These are phyloP conservation scores for Coecobrya sp. DNA, from an alignment of 2,888 invertebrate species.

Conservation along the genomic window DNA sequence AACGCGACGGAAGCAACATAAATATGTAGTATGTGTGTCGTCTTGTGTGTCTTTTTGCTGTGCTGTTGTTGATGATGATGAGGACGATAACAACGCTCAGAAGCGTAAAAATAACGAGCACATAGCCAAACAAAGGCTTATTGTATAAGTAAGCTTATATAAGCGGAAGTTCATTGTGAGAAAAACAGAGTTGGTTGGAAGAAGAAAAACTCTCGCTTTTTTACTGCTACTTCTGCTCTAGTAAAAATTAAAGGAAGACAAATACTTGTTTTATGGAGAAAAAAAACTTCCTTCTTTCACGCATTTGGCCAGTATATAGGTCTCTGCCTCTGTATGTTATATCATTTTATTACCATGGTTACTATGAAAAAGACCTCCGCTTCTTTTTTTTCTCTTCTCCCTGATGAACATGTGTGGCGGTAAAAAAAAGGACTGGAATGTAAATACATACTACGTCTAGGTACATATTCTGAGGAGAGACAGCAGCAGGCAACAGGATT, in stretches of 20 bases:
- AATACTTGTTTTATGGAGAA: constrained; percentile 50
- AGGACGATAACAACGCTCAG: background rate
- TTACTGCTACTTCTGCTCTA: background rate
- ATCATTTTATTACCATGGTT: constrained; percentile 28
- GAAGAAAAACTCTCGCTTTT: constrained; percentile 3
- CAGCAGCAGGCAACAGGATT: constrained; percentile 59
- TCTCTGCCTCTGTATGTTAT: no score
- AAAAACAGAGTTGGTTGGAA: constrained; percentile 41
- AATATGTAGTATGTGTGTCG: constrained; percentile 26
- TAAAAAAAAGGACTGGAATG: background rate
- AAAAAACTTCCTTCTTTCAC: constrained; percentile 4
- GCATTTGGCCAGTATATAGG: constrained; percentile 12
- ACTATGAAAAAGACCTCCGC: background rate
- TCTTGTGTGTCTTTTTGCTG: constrained; percentile 8
- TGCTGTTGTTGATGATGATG: no score
- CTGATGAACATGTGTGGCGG: background rate
- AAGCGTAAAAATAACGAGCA: background rate
- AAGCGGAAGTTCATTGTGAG: constrained; percentile 47
- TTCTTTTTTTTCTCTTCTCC: background rate
- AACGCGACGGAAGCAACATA: constrained; percentile 59
- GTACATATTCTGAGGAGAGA: background rate
- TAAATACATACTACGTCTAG: background rate
- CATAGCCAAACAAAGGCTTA: constrained; percentile 1
- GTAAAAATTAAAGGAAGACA: background rate
- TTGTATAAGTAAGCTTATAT: background rate